Conservation (phyloP, 2,888 invertebrate genomes). For the Leucophenga montana region DNA sequence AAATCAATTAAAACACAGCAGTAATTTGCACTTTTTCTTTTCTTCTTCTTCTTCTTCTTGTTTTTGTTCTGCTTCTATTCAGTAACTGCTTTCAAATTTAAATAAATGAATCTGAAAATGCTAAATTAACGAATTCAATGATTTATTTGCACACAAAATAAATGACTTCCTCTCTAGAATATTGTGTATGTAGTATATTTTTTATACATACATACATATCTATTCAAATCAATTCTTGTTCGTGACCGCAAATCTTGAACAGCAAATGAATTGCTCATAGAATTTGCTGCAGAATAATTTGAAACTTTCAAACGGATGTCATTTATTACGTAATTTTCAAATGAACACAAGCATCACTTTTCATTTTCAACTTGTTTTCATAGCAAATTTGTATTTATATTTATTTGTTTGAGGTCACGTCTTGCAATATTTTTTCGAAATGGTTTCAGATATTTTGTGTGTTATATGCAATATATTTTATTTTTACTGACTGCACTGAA, state of each 20-base stretch:
- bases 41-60: too few species aligned
- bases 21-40: too few species aligned
- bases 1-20: constrained; percentile 11
- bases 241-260: too few species aligned
- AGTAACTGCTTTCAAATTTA: not conserved
- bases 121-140: constrained; percentile 39
- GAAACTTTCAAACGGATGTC: constrained; percentile 1
- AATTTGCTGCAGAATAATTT: not conserved
- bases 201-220: not conserved
- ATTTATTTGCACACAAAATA: constrained; percentile 49
- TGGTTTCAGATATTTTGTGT: too few species aligned
- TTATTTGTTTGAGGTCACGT: too few species aligned
- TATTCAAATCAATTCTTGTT: not conserved
- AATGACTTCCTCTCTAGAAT: constrained; percentile 52
- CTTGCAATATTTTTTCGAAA: too few species aligned
- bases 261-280: not conserved
- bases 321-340: constrained; percentile 4
- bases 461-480: too few species aligned
- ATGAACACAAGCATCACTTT: too few species aligned
- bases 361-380: too few species aligned
- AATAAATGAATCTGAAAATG: not conserved
- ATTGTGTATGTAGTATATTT: constrained; percentile 25
- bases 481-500: too few species aligned
- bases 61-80: too few species aligned
- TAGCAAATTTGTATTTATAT: too few species aligned